A percentile compares a stretch with the other conserved stretches of the same genome.
Conservation (phyloP, 2,797 vertebrate species). For the Mionectes olivaceus region DNA sequence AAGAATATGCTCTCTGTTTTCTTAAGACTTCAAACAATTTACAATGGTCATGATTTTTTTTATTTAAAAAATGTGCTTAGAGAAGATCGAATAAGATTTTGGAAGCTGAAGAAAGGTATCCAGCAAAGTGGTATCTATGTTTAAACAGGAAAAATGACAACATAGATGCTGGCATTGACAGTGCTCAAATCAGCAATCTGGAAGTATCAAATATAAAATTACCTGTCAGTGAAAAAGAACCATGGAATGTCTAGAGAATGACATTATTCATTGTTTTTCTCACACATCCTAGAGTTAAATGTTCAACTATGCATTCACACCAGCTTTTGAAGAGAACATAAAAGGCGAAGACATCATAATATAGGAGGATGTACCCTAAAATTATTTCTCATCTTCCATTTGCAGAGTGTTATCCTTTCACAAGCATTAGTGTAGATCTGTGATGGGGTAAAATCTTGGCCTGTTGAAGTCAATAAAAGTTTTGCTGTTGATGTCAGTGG, state of each 20-base stretch:
- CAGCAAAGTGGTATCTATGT: background rate
- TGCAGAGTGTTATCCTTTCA: background rate
- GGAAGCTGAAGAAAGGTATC: background rate
- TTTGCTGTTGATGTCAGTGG: background rate
- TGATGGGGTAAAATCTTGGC: background rate
- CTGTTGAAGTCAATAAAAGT: background rate
- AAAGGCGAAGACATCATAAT: background rate
- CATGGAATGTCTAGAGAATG: background rate
- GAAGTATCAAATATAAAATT: background rate
- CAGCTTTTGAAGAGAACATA: background rate
- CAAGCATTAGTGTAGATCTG: background rate
- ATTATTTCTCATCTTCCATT: background rate
- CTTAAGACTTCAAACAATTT: background rate
- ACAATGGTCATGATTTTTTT: background rate
- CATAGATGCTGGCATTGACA: background rate
- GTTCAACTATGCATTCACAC: background rate
- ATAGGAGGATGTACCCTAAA: background rate
- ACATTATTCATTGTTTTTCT: background rate
- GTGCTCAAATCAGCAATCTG: background rate
- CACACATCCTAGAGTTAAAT: background rate
- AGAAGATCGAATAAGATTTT: background rate
- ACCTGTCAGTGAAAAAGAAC: background rate
- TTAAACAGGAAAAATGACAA: background rate
- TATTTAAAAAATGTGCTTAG: background rate
- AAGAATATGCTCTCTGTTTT: background rate